phyloP scores from a whole-genome alignment of 2,888 invertebrate genomes.

The Steinernema hermaphroditum region DNA sequence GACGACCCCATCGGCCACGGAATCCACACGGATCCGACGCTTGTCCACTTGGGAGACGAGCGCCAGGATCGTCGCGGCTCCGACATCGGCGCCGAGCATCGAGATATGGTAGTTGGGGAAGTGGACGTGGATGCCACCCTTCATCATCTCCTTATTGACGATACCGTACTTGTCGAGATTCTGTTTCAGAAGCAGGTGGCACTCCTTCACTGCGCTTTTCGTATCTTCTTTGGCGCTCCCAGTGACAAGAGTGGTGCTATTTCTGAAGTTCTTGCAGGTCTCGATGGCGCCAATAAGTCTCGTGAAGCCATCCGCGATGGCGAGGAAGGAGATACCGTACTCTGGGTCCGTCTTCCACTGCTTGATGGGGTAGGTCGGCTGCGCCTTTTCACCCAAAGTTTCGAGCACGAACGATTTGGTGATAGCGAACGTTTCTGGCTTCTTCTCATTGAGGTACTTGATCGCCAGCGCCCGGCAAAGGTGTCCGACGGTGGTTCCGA shows the following conservation, averaged over 20 bases:
- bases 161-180: neutral
- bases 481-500: neutral
- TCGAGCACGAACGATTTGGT: neutral
- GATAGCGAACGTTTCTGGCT: neutral
- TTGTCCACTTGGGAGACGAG: neutral
- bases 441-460: neutral
- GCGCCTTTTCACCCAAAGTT: neutral
- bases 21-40: neutral
- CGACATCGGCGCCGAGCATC: neutral
- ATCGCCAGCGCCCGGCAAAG: neutral
- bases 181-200: neutral
- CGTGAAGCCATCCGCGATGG: neutral
- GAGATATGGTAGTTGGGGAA: neutral
- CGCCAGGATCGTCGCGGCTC: neutral
- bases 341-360: neutral
- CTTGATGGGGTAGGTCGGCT: neutral
- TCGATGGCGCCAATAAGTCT: neutral
- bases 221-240: neutral
- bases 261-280: neutral
- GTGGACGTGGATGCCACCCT: neutral
- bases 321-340: constrained; percentile 2
- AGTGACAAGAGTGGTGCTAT: neutral
- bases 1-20: neutral
- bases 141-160: neutral
- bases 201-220: neutral